Evolutionary conservation across 64 coral and sea anemone species (phyloP).

Genomic region (Stichodactyla helianthus): DNA sequence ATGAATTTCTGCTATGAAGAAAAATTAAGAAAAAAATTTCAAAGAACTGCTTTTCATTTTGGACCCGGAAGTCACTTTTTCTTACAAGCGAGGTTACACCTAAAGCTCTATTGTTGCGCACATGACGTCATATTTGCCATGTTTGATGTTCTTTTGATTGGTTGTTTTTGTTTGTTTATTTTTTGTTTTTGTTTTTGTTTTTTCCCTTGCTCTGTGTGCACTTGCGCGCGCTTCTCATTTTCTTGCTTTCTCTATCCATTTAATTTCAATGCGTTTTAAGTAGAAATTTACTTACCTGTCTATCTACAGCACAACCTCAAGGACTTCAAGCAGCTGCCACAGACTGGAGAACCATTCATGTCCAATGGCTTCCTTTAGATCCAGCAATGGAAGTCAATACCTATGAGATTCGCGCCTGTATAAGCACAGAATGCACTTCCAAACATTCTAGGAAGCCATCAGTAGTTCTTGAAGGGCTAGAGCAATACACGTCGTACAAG

Average conservation of each 20-base stretch:
- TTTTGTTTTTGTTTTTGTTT: too few relatives aligned
- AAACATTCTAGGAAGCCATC: background rate
- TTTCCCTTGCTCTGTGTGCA: background rate
- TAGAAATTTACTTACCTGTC: background rate
- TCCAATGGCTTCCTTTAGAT: slow-evolving; percentile 41
- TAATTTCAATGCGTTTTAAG: background rate
- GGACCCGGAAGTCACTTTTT: too few relatives aligned
- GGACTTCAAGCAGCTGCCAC: background rate
- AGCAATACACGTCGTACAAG: slow-evolving; percentile 40
- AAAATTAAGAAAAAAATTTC: too few relatives aligned
- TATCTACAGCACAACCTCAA: background rate
- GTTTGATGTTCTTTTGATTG: too few relatives aligned
- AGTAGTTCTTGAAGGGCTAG: slow-evolving; percentile 18
- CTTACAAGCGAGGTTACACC: background rate
- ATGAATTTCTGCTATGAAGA: too few relatives aligned
- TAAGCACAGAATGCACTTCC: background rate
- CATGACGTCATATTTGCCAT: too few relatives aligned
- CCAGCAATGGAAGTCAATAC: slow-evolving; percentile 9
- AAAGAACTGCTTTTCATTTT: too few relatives aligned
- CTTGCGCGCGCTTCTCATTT: background rate
- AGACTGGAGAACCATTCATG: slow-evolving; percentile 30
- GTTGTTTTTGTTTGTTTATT: too few relatives aligned
- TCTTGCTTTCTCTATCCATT: background rate
- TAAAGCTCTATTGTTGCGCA: background rate
- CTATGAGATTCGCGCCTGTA: slow-evolving; percentile 44